Conservation (phyloP, 2,797 vertebrate species). For the Acipenser transmontanus region DNA sequence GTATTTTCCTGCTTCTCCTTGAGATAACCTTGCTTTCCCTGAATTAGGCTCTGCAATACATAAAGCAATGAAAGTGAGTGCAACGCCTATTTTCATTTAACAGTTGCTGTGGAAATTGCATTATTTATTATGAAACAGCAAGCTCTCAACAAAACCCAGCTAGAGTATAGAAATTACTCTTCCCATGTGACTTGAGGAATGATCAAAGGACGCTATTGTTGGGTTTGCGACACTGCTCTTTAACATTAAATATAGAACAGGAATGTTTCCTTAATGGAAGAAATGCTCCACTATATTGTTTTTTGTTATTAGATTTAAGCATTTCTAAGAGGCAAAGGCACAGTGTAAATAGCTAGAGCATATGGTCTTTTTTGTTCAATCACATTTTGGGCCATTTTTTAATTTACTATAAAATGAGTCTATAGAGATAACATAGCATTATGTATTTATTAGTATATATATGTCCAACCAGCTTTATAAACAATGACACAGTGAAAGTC, state of each 20-base stretch:
- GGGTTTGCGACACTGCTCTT: background rate
- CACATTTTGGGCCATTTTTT: too few relatives aligned
- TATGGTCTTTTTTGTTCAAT: background rate
- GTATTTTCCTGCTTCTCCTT: background rate
- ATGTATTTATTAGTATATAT: too few relatives aligned
- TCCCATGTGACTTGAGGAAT: background rate
- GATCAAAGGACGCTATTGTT: background rate
- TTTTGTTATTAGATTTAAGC: background rate
- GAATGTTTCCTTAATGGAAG: background rate
- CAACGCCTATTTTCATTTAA: background rate
- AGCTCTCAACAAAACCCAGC: background rate
- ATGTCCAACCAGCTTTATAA: too few relatives aligned
- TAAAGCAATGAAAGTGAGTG: background rate
- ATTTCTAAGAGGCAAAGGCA: too few relatives aligned
- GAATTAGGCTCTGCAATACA: background rate
- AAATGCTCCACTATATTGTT: background rate
- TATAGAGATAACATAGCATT: too few relatives aligned
- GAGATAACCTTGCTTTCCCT: background rate
- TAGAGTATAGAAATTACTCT: background rate
- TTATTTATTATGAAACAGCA: background rate
- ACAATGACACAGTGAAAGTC: too few relatives aligned
- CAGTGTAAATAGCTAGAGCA: too few relatives aligned
- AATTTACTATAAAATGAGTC: too few relatives aligned
- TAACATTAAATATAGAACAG: slow-evolving; percentile 1
- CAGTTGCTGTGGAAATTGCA: background rate